phyloP scores from a whole-genome alignment of 2,113 vertebrate species.

The Hoplias malabaricus region DNA sequence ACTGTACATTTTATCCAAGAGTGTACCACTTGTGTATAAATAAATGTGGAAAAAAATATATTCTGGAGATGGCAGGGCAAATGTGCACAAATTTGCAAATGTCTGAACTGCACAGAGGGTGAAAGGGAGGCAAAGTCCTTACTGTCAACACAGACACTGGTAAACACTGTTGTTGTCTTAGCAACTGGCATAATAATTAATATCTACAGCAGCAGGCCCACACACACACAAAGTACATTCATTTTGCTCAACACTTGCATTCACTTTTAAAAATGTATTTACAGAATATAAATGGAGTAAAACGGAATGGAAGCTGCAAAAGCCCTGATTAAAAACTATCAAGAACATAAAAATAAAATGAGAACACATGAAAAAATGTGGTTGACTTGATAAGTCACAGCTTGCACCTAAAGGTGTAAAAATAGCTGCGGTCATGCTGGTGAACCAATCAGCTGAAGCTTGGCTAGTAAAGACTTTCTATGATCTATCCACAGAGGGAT shows the following conservation, averaged over 20 bases:
- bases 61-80: not conserved
- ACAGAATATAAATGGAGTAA: no score
- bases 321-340: not conserved
- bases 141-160: constrained; percentile 48
- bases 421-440: not conserved
- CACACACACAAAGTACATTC: not conserved
- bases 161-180: constrained; percentile 61
- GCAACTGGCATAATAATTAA: constrained; percentile 48
- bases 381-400: not conserved
- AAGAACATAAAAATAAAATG: not conserved
- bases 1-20: no score
- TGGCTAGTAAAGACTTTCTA: not conserved
- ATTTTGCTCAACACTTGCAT: not conserved
- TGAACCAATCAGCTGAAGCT: not conserved
- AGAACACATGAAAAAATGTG: not conserved
- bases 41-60: not conserved
- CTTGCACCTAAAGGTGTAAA: not conserved
- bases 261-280: no score
- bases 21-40: not conserved
- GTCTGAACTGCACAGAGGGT: constrained; percentile 28
- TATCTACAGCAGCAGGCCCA: not conserved
- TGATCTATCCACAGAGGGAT: no score
- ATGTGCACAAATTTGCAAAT: constrained; percentile 12
- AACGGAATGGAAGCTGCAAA: not conserved
- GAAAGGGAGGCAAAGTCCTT: constrained; percentile 51